These are phyloP conservation scores for Gasteruption jaculator DNA, from an alignment of 2,888 invertebrate genomes.

Conservation along the genomic window DNA sequence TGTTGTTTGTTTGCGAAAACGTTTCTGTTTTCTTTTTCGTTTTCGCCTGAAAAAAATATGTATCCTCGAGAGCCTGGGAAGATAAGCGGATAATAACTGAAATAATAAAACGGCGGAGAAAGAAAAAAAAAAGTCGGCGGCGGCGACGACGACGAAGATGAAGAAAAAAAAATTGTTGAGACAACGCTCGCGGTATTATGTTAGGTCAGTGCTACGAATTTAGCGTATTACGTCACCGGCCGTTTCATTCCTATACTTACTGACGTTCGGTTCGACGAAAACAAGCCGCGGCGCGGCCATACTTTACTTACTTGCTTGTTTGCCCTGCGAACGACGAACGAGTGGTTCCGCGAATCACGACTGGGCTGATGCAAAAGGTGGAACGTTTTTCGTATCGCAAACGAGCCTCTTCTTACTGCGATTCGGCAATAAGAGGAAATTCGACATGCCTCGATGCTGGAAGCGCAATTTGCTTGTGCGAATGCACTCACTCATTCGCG, in stretches of 20 bases:
- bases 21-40: constrained; percentile 15
- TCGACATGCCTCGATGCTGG: too few species aligned
- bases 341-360: not conserved
- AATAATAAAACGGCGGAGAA: too few species aligned
- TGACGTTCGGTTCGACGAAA: not conserved
- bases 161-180: constrained; percentile 10
- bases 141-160: not conserved
- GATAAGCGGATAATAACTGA: too few species aligned
- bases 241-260: constrained; percentile 11
- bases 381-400: not conserved
- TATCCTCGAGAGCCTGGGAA: constrained; percentile 5
- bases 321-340: too few species aligned
- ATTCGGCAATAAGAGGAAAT: too few species aligned
- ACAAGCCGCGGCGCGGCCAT: too few species aligned
- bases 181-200: constrained; percentile 22
- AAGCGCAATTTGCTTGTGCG: too few species aligned
- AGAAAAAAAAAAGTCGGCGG: too few species aligned
- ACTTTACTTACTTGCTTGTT: too few species aligned
- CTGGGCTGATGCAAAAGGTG: not conserved
- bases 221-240: constrained; percentile 32
- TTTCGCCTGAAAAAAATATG: constrained; percentile 7
- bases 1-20: constrained; percentile 1
- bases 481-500: too few species aligned
- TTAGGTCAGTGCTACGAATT: constrained; percentile 37
- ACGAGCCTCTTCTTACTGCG: too few species aligned